Evolutionary conservation across 2,113 vertebrate species (phyloP).

Genomic region (Melanotaenia duboulayi): DNA sequence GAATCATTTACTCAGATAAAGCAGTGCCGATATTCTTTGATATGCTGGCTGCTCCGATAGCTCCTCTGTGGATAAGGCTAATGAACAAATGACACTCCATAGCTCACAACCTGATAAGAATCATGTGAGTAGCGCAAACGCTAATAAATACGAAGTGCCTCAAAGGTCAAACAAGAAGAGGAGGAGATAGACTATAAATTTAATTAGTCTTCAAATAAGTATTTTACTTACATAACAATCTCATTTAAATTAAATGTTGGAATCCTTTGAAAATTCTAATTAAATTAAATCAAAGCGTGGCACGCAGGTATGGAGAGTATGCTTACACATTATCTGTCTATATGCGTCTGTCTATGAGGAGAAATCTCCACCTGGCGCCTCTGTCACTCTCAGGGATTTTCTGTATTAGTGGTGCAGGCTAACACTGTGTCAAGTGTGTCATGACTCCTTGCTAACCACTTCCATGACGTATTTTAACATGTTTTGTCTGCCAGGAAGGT

Average conservation of each 20-base stretch:
- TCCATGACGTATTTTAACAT: constrained; percentile 45
- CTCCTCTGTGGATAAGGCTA: constrained; percentile 35
- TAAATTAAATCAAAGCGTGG: constrained; percentile 2
- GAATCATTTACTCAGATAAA: constrained; percentile 55
- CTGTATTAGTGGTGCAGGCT: constrained; percentile 42
- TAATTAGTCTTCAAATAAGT: constrained; percentile 31
- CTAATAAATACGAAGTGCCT: constrained; percentile 50
- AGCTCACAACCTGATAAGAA: constrained; percentile 38
- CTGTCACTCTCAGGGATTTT: constrained; percentile 41
- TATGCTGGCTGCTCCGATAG: constrained; percentile 31
- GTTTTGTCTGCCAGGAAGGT: constrained; percentile 22
- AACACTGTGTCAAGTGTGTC: constrained; percentile 61
- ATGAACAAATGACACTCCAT: constrained; percentile 33
- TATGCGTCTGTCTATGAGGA: constrained; percentile 20
- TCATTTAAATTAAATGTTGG: constrained; percentile 19
- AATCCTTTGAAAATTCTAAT: neutral
- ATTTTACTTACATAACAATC: constrained; percentile 13
- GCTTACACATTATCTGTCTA: neutral
- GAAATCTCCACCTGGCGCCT: constrained; percentile 55
- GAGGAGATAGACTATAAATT: constrained; percentile 24
- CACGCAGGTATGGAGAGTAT: neutral
- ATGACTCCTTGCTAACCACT: constrained; percentile 34
- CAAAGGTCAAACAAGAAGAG: constrained; percentile 39
- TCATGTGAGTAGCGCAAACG: constrained; percentile 9
- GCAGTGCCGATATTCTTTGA: constrained; percentile 45